Base-by-base conservation (phyloP, 2,113 vertebrate genomes). In the Fregata magnificens region DNA sequence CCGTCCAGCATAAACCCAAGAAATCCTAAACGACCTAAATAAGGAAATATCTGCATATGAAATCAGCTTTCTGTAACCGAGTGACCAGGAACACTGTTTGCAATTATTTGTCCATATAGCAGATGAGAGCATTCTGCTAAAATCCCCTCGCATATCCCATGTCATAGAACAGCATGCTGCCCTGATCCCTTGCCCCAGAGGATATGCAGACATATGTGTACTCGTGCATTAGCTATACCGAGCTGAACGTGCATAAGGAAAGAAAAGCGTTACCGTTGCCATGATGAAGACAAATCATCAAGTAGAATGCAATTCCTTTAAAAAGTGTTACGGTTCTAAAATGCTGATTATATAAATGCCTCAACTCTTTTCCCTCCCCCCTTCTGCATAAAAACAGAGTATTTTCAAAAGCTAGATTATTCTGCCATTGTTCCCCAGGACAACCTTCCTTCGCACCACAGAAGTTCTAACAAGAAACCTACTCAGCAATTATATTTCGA, bases 271-370 rank as follows among this genome's bases (percentile, higher is more conserved):
- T 8, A 19, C 16, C 38, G 85, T 50, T 86, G 90, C 93, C 90
- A 25, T 3, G 70, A 85, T 80, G 94, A 74, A 93, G 88, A 59
- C 71, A 90, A 79, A 94, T 4, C 74, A 29, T 28, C 90, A 11
- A 22, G 59, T 2, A 40, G 81, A 94, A 95, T 22, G 91, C 83
- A 25, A 89, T 19, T 72, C 89, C 86, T 56, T 58, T 34, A 2
- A 50, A 63, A 86, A 93, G 78, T 55, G 71, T 50, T 66, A 94
- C 16, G 34, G 94, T 94, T 98, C 95, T 93, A 89, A 97, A 97
- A 86, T 62, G 50, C 84, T 95, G n/a, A 28, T 80, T 66, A 72
- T 42, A 86, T 93, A 97, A 97, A 96, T 58, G 97, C 97, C 82
- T 93, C 90, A 16, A 88, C 44, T 91, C 65, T 61, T 44, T 63